A percentile compares a stretch with the other conserved stretches of the same genome.
Conservation (phyloP, 1,140 invertebrate species). For the Oncopeltus fasciatus region DNA sequence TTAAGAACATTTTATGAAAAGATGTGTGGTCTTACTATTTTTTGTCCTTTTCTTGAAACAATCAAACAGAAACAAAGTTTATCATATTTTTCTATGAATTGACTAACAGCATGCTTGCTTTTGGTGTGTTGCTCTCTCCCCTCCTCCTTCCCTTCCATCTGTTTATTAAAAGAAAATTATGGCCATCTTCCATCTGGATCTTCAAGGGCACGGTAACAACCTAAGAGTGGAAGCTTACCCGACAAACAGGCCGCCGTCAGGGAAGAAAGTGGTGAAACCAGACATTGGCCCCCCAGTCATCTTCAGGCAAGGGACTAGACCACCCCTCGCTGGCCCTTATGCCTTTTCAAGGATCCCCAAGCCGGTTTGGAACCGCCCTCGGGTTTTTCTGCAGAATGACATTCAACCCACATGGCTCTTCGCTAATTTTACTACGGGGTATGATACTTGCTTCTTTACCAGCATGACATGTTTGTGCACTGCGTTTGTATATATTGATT, state of each 20-base stretch:
- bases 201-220: not conserved
- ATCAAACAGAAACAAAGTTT: too few relatives aligned
- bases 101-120: not conserved
- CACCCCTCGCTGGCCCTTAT: constrained; percentile 72
- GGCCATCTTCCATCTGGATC: not conserved
- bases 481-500: not conserved
- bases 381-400: constrained; percentile 45
- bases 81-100: not conserved
- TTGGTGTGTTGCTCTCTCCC: not conserved
- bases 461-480: constrained; percentile 10
- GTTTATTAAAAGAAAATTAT: not conserved
- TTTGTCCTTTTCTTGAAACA: not conserved
- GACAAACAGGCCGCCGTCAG: constrained; percentile 30
- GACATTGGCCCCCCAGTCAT: constrained; percentile 28
- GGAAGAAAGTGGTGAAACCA: constrained; percentile 39
- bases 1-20: too few relatives aligned
- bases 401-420: constrained; percentile 62
- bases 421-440: constrained; percentile 63
- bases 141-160: not conserved
- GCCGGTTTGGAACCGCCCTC: constrained; percentile 61
- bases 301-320: constrained; percentile 48
- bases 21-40: too few relatives aligned
- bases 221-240: not conserved
- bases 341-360: constrained; percentile 74
- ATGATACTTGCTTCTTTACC: constrained; percentile 30